Percentiles rank a stretch among this genome's conserved stretches.
Evolutionary conservation across 1,140 invertebrate genomes (phyloP).

Genomic region (Aricia agestis): DNA sequence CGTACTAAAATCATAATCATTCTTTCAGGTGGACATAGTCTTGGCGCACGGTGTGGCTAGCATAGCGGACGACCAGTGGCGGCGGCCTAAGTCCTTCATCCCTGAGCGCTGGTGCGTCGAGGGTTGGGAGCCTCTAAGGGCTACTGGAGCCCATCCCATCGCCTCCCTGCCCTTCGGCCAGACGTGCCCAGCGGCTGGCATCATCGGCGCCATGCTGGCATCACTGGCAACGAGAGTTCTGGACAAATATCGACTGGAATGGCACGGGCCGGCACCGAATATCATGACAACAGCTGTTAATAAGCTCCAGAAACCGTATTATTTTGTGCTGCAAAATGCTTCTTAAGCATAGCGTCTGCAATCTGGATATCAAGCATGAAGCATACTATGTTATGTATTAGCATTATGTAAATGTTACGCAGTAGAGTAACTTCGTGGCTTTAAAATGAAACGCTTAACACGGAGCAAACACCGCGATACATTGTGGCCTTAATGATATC

Average conservation of each 20-base stretch:
- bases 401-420: too few species aligned
- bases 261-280: slow-evolving; percentile 55
- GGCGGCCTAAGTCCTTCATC: slow-evolving; percentile 55
- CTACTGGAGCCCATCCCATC: slow-evolving; percentile 47
- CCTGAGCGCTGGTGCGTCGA: slow-evolving; percentile 59
- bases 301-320: slow-evolving; percentile 56
- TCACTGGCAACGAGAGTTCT: slow-evolving; percentile 43
- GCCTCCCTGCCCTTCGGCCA: slow-evolving; percentile 57
- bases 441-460: too few species aligned
- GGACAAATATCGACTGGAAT: slow-evolving; percentile 60
- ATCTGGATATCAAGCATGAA: too few species aligned
- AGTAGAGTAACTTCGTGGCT: too few species aligned
- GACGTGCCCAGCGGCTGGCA: slow-evolving; percentile 47
- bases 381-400: too few species aligned
- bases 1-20: background rate
- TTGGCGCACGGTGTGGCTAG: slow-evolving; percentile 60
- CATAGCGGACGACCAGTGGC: slow-evolving; percentile 56
- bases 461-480: too few species aligned
- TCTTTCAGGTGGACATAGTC: slow-evolving; percentile 61
- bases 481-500: too few species aligned
- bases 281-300: slow-evolving; percentile 50
- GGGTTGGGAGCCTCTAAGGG: slow-evolving; percentile 51
- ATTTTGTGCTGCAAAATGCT: slow-evolving; percentile 63
- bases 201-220: slow-evolving; percentile 43
- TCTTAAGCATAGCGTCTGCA: background rate